Percentiles rank a stretch among this genome's conserved stretches.
Conservation (phyloP, 2,888 invertebrate species). For the Clitarchus hookeri region DNA sequence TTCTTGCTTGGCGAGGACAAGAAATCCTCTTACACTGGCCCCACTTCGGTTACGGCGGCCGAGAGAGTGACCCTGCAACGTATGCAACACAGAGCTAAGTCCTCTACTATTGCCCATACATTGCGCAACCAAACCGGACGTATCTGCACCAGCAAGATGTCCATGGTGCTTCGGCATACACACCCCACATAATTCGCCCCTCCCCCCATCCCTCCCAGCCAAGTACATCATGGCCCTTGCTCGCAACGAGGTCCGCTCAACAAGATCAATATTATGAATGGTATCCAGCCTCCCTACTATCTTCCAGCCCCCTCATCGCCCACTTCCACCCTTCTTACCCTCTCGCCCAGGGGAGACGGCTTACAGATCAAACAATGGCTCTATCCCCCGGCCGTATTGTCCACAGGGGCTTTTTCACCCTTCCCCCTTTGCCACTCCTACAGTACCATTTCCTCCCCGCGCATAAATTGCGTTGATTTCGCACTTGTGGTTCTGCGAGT, state of each 20-base stretch:
- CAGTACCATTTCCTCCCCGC: neutral
- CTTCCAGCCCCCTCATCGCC: neutral
- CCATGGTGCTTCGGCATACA: neutral
- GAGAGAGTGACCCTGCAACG: neutral
- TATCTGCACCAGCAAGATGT: constrained; percentile 7
- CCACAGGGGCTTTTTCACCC: constrained; percentile 2
- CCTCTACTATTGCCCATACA: neutral
- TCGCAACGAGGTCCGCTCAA: neutral
- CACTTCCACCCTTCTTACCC: neutral
- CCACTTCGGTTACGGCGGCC: neutral
- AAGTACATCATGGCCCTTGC: neutral
- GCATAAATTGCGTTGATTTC: constrained; percentile 14
- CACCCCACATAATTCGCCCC: neutral
- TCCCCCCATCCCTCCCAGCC: neutral
- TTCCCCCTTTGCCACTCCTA: neutral
- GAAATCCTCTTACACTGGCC: neutral
- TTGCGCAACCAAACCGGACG: neutral
- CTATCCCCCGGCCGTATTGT: constrained; percentile 1
- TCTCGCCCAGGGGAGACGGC: neutral
- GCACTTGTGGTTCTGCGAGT: neutral
- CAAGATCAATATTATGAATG: constrained; percentile 14
- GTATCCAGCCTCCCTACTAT: neutral
- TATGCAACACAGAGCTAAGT: neutral
- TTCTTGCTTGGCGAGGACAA: neutral
- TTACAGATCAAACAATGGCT: constrained; percentile 5